phyloP scores from a whole-genome alignment of 2,113 vertebrate genomes.

The Fulica atra region DNA sequence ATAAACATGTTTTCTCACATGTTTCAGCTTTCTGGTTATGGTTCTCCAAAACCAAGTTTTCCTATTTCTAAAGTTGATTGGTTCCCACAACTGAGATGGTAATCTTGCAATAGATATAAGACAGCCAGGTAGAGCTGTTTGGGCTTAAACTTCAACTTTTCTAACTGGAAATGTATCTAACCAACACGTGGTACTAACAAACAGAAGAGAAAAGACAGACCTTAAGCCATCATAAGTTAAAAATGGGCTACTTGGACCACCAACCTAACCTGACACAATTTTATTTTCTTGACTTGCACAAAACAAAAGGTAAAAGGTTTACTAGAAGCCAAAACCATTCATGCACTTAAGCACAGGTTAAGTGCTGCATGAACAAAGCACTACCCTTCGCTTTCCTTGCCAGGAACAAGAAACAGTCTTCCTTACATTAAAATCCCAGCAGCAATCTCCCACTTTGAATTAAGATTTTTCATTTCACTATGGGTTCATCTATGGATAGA shows the following conservation, averaged over 20 bases:
- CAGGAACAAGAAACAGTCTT: neutral
- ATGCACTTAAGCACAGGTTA: neutral
- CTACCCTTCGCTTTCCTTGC: neutral
- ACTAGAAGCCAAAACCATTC: neutral
- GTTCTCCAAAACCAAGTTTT: neutral
- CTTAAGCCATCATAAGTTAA: neutral
- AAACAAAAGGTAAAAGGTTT: neutral
- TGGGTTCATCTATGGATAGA: neutral
- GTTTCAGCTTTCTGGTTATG: neutral
- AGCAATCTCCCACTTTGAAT: neutral
- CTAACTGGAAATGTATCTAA: neutral
- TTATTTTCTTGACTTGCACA: neutral
- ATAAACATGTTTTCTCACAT: neutral
- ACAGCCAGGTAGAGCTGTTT: neutral
- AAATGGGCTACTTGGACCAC: neutral
- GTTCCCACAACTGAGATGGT: neutral
- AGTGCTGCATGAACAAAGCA: neutral
- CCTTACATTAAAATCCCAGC: neutral
- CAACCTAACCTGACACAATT: neutral
- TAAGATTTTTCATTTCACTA: neutral
- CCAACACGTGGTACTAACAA: neutral
- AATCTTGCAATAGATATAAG: neutral
- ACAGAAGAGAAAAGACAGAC: neutral
- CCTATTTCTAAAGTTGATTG: neutral
- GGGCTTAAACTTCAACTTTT: neutral